A percentile compares a stretch with the other conserved stretches of the same genome.
phyloP scores from a whole-genome alignment of 1,140 invertebrate genomes.

The Saccostrea cuccullata region DNA sequence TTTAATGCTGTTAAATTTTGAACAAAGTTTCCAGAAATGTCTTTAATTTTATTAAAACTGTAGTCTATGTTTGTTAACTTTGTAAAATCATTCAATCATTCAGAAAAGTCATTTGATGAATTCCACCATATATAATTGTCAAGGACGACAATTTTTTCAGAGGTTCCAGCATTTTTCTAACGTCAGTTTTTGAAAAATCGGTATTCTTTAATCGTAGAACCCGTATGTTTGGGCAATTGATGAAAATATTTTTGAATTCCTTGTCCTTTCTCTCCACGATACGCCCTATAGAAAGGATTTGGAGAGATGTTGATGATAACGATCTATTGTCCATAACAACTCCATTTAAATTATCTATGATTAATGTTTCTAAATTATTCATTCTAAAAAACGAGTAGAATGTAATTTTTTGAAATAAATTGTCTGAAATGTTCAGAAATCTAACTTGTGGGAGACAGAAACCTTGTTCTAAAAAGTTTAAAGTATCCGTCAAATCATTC shows the following conservation, averaged over 20 bases:
- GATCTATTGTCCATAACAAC: neutral
- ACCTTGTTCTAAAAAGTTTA: neutral
- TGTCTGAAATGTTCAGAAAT: neutral
- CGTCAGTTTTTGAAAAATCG: neutral
- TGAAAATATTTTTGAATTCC: neutral
- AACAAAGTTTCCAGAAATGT: no score
- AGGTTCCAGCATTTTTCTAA: neutral
- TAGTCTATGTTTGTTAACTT: constrained; percentile 6
- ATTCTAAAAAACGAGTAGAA: neutral
- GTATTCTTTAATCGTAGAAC: neutral
- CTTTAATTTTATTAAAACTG: no score
- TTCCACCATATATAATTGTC: neutral
- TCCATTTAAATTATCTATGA: neutral
- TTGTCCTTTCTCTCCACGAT: neutral
- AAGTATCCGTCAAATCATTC: neutral
- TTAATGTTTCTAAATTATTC: neutral
- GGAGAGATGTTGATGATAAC: neutral
- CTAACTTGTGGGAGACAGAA: neutral
- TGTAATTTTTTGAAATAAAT: neutral
- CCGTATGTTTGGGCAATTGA: neutral
- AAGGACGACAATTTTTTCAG: neutral
- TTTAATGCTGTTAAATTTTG: no score
- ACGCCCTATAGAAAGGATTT: neutral
- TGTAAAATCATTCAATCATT: constrained; percentile 12
- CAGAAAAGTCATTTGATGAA: neutral